A percentile compares a stretch with the other conserved stretches of the same genome.
Conservation (phyloP, 1,140 invertebrate species). For the Tribolium madens region DNA sequence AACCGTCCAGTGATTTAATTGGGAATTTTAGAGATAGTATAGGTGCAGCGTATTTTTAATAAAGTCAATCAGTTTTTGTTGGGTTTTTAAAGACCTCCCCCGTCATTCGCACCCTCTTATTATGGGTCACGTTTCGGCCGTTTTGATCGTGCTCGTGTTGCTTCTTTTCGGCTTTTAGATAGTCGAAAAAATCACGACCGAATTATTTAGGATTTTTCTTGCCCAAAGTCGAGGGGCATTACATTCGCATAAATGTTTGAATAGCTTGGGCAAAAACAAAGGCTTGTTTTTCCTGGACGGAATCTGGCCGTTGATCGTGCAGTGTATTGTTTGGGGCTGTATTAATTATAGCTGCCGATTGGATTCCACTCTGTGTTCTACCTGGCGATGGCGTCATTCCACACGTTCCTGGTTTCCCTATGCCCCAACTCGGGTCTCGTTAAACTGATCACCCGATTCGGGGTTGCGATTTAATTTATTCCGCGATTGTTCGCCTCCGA, state of each 20-base stretch:
- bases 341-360: slow-evolving; percentile 62
- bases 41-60: not conserved
- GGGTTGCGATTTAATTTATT: slow-evolving; percentile 52
- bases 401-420: slow-evolving; percentile 53
- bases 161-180: slow-evolving; percentile 24
- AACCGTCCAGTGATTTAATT: slow-evolving; percentile 12
- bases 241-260: slow-evolving; percentile 54
- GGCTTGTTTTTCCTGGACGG: slow-evolving; percentile 51
- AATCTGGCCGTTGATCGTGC: slow-evolving; percentile 44
- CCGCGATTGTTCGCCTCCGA: slow-evolving; percentile 23
- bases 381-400: slow-evolving; percentile 59
- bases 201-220: not conserved
- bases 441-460: slow-evolving; percentile 38
- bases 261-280: slow-evolving; percentile 51
- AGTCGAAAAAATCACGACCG: slow-evolving; percentile 9
- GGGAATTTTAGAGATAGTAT: slow-evolving; percentile 3
- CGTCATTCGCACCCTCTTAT: slow-evolving; percentile 12
- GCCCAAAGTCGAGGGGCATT: slow-evolving; percentile 3
- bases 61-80: not conserved
- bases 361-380: slow-evolving; percentile 60
- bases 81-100: not conserved
- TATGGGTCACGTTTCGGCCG: slow-evolving; percentile 29
- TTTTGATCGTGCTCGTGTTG: slow-evolving; percentile 31
- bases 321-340: slow-evolving; percentile 51
- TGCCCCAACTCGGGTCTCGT: slow-evolving; percentile 43